Conservation (phyloP, 2,888 invertebrate species). For the Torymus aiolomorphi region DNA sequence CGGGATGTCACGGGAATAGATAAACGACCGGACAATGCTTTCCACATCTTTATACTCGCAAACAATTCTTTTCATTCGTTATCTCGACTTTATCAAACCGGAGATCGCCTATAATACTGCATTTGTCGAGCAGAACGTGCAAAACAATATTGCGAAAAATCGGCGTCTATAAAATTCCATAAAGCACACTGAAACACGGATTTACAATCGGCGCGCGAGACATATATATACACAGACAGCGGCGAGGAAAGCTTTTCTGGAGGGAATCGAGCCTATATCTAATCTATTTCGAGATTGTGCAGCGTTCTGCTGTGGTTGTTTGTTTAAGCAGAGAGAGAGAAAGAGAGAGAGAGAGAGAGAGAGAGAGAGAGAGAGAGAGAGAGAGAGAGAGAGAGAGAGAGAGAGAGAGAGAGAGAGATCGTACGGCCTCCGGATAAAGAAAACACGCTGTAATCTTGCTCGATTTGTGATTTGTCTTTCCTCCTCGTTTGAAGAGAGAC, state of each 20-base stretch:
- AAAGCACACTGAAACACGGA: too few relatives aligned
- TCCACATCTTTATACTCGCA: background rate
- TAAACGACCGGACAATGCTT: constrained; percentile 14
- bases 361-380: background rate
- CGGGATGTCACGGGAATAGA: constrained; percentile 29
- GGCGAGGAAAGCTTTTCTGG: background rate
- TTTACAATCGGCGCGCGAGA: background rate
- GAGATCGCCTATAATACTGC: too few relatives aligned
- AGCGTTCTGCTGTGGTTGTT: background rate
- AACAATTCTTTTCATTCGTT: background rate
- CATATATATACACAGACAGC: too few relatives aligned
- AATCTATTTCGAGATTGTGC: constrained; percentile 44
- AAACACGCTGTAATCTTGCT: constrained; percentile 32
- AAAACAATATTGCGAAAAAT: too few relatives aligned
- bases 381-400: background rate
- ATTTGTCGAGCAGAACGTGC: too few relatives aligned
- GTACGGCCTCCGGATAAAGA: constrained; percentile 17
- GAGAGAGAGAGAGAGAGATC: background rate
- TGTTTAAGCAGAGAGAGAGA: constrained; percentile 1
- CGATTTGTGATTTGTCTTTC: constrained; percentile 3
- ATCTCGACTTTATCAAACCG: background rate
- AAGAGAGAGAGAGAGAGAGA: background rate
- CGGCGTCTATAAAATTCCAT: too few relatives aligned
- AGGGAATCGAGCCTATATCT: constrained; percentile 8
- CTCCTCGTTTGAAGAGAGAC: too few relatives aligned